Evolutionary conservation across 2,888 invertebrate genomes (phyloP).

Genomic region (Meiosimyza decipiens): DNA sequence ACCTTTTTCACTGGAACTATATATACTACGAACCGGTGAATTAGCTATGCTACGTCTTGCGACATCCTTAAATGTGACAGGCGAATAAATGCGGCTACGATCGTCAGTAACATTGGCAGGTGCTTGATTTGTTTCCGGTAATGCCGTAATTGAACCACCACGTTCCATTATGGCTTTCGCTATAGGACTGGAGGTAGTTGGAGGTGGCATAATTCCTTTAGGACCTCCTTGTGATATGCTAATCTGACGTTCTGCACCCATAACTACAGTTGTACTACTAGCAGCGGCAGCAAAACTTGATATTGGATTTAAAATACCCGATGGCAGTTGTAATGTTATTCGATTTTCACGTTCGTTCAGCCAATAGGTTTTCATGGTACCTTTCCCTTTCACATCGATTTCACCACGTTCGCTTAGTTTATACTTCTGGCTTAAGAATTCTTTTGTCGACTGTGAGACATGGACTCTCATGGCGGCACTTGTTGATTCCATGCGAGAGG

Average conservation of each 20-base stretch:
- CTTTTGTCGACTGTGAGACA: conserved; percentile 89
- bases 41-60: conserved; percentile 82
- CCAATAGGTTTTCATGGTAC: conserved; percentile 92
- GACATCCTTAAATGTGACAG: conserved; percentile 86
- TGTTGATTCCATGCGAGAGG: conserved; percentile 92
- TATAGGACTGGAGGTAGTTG: conserved; percentile 45
- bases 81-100: conserved; percentile 81
- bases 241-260: conserved; percentile 1
- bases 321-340: conserved; percentile 67
- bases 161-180: conserved; percentile 42
- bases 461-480: conserved; percentile 95
- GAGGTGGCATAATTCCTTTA: conserved; percentile 47
- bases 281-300: conserved; percentile 47
- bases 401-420: conserved; percentile 82
- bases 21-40: conserved; percentile 73
- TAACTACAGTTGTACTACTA: conserved; percentile 57
- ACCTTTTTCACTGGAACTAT: conserved; percentile 59
- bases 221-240: conserved; percentile 44
- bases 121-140: conserved; percentile 10
- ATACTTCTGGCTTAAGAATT: conserved; percentile 79
- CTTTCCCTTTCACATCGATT: conserved; percentile 92
- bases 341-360: conserved; percentile 79
- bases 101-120: conserved; percentile 64
- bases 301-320: conserved; percentile 54
- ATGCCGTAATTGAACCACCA: not conserved